Evolutionary conservation across 2,113 vertebrate genomes (phyloP), one percentile per base, ranked within the genome.

Genomic region (Chionis minor): DNA sequence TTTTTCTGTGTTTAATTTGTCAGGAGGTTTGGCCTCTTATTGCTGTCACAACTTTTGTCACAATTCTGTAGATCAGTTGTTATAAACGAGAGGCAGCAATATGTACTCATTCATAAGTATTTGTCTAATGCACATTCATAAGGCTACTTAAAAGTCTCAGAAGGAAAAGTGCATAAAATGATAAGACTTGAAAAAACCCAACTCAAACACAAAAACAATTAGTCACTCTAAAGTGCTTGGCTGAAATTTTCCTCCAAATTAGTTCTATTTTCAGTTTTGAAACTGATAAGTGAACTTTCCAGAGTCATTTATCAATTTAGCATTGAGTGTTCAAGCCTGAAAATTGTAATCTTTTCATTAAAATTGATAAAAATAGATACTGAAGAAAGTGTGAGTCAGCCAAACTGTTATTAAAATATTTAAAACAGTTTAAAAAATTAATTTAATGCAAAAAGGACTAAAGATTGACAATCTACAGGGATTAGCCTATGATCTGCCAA

Each of bases 361-460:
- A 85, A 91, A 95, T 49, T 77, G 26, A 69, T 55, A 69, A 66
- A 86, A 90, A 66, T 42, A 62, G 22, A 73, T 81, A 49, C 61
- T 55, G 72, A 45, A 87, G 74, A 83, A 97, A 81, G 61, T 81
- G 19, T 78, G 47, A 96, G 40, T 88, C 73, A 86, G n/a, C 14
- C 52, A 88, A 94, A 91, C 17, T 35, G 78, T 65, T 72, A 81
- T 86, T 92, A 94, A 94, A 88, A 90, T 92, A 94, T 96, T 94
- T 91, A 91, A 79, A 52, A 58, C 35, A 33, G 7, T 90, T 38
- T 71, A 12, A 78, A 94, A 92, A 72, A 35, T 20, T 71, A 63
- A 82, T 80, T 79, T 71, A 58, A 61, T 95, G 24, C 66, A 33
- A 44, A 91, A 82, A 91, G 24, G 22, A 80, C 16, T 74, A 51